Evolutionary conservation across 2,888 invertebrate species (phyloP), one percentile per base, ranked within the genome.

Genomic region (Odontocerum albicorne): DNA sequence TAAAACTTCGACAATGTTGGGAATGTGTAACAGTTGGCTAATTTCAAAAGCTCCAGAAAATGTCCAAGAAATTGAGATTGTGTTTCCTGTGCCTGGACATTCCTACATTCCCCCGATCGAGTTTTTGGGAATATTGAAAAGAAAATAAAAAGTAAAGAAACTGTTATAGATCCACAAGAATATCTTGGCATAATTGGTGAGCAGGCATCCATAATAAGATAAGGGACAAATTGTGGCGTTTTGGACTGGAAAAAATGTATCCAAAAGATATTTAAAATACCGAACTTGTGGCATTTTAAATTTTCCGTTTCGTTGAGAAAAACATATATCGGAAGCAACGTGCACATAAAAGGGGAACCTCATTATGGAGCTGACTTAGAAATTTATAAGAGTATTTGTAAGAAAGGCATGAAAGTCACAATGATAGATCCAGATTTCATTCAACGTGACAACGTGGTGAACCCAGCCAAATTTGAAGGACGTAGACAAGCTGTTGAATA

Each of bases 31-130:
- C 33, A 58, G 56, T 40, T 66, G 64, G 64, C 39, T 65, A 17
- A 20, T 20, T 33, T 42, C 46, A 27, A 32, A 49, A 45, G 62
- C 64, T 22, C 62, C 63, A 32, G 17, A n/a, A n/a, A 45, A 59
- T 40, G 47, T 66, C 8, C 52, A 62, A 49, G 43, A 15, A 13
- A 35, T 63, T 6, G 54, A 64, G 55, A 16, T 65, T 12, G 52
- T 64, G 40, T 64, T 65, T 55, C 64, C 63, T 13, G 39, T 66
- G 32, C 53, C 59, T 13, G 65, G 64, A n/a, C 63, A 66, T 55
- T 65, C 62, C 8, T 65, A 54, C 42, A 53, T 65, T 16, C 64
- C 63, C 10, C 53, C 64, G 64, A 66, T 51, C 32, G 63, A 44
- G 62, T 65, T 19, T 65, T 66, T 57, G 64, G 52, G 1, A 40